Percentiles rank a stretch among this genome's conserved stretches.
Evolutionary conservation across 2,888 invertebrate species (phyloP).

Genomic region (Dryomyza anilis): DNA sequence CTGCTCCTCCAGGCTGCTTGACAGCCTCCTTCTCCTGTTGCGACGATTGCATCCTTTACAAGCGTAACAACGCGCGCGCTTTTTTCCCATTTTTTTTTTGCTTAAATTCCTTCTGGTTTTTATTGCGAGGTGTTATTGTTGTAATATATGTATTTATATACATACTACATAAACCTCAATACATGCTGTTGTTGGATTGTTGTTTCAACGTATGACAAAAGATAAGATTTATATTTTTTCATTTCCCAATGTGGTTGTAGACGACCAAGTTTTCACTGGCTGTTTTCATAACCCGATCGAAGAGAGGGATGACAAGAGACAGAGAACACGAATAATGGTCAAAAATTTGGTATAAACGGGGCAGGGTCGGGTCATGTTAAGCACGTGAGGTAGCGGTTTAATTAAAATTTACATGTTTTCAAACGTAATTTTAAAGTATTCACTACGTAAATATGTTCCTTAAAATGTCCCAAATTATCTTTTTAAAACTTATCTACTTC

Average conservation of each 20-base stretch:
- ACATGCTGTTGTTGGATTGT: slow-evolving; percentile 12
- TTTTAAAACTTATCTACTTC: too few relatives aligned
- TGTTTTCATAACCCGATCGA: background rate
- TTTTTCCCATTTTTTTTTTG: slow-evolving; percentile 5
- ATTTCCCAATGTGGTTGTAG: slow-evolving; percentile 25
- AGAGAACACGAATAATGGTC: too few relatives aligned
- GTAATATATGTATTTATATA: background rate
- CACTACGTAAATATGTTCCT: too few relatives aligned
- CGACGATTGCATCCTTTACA: background rate
- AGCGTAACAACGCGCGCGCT: slow-evolving; percentile 1
- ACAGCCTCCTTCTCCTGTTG: background rate
- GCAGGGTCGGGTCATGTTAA: too few relatives aligned
- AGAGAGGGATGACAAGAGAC: too few relatives aligned
- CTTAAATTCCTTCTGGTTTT: slow-evolving; percentile 8
- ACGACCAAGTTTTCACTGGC: slow-evolving; percentile 11
- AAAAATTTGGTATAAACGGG: too few relatives aligned
- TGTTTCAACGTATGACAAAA: slow-evolving; percentile 32
- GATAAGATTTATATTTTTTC: slow-evolving; percentile 34
- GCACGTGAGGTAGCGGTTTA: too few relatives aligned
- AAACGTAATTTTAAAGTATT: too few relatives aligned
- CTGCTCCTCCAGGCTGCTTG: background rate
- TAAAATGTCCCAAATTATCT: too few relatives aligned
- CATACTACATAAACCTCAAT: too few relatives aligned
- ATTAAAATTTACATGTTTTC: too few relatives aligned
- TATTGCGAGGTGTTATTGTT: background rate